Conservation (phyloP, 2,888 invertebrate species). For the Drosophila pseudotalamancana region DNA sequence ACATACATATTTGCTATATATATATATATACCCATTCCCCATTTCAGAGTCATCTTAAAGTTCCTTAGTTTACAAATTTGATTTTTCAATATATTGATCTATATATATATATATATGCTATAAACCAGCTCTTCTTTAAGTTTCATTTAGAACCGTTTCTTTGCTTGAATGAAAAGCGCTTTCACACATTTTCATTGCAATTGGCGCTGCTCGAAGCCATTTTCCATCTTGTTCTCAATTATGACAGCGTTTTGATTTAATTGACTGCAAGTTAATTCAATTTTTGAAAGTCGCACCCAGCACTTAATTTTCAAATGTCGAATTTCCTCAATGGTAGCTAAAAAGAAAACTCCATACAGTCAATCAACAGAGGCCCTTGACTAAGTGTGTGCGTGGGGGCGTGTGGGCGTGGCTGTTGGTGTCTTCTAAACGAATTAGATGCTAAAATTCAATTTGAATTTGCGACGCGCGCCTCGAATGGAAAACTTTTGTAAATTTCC, state of each 20-base stretch:
- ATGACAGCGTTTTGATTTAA: slow-evolving; percentile 75
- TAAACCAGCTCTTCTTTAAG: no score
- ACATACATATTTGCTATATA: no score
- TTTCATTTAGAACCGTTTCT: no score
- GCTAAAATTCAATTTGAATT: slow-evolving; percentile 53
- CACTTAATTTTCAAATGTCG: slow-evolving; percentile 20
- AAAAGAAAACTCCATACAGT: slow-evolving; percentile 13
- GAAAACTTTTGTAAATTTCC: not conserved
- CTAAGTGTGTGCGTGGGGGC: not conserved
- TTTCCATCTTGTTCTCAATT: slow-evolving; percentile 62
- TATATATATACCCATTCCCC: no score
- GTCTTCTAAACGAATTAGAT: slow-evolving; percentile 51
- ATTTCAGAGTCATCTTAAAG: no score
- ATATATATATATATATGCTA: no score
- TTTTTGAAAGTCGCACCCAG: slow-evolving; percentile 46
- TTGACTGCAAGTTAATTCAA: slow-evolving; percentile 72
- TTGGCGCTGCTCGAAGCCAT: slow-evolving; percentile 1
- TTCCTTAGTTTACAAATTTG: no score
- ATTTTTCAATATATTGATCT: no score
- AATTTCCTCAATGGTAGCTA: slow-evolving; percentile 15
- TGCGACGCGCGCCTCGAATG: slow-evolving; percentile 25
- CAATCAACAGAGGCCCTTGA: slow-evolving; percentile 13
- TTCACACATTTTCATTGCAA: slow-evolving; percentile 5
- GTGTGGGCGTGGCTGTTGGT: not conserved
- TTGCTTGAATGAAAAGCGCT: slow-evolving; percentile 23